Evolutionary conservation across 2,113 vertebrate genomes (phyloP), one percentile per base, ranked within the genome.

Genomic region (Eolophus roseicapilla): DNA sequence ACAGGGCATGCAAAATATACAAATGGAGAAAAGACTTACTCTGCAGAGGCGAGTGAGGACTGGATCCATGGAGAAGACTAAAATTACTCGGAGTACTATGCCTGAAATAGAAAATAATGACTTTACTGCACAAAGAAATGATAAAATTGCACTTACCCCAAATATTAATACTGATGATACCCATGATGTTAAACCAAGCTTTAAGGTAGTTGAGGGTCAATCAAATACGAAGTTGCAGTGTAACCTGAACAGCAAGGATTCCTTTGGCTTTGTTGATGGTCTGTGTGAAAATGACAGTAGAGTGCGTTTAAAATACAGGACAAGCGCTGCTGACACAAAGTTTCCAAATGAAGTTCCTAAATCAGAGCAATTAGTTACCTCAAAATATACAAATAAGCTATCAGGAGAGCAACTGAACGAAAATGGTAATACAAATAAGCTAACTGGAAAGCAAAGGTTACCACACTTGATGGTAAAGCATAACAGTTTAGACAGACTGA

Each of bases 41-140:
- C 92, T 99, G 47, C 98, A 96, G 75, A 98, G 98, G 20, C 88
- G 97, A 35, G 90, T 95, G 41, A 97, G 97, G 85, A 95, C 96
- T 20, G 97, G 93, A 2, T 98, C 94, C 2, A 33, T 71, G 77
- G 98, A 95, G 19, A 98, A 88, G 79, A 81, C 20, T 84, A 92
- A 76, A 85, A 65, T 23, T 27, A 23, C 23, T 20, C 82, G 25
- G 50, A 79, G 29, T 41, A 14, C 70, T 50, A 76, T 92, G 17
- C 18, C 64, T 43, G 53, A 41, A 44, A 35, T 28, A 57, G 94
- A 67, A 85, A 92, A 82, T 17, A 50, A 47, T 41, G 50, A 60
- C 4, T 33, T 35, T 27, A 33, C 73, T 17, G 68, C 78, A 17
- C 94, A 92, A 53, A 64, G 57, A 89, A 67, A 71, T 12, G 25